Base-by-base conservation (phyloP, 2,113 vertebrate species). In the Charina bottae region DNA sequence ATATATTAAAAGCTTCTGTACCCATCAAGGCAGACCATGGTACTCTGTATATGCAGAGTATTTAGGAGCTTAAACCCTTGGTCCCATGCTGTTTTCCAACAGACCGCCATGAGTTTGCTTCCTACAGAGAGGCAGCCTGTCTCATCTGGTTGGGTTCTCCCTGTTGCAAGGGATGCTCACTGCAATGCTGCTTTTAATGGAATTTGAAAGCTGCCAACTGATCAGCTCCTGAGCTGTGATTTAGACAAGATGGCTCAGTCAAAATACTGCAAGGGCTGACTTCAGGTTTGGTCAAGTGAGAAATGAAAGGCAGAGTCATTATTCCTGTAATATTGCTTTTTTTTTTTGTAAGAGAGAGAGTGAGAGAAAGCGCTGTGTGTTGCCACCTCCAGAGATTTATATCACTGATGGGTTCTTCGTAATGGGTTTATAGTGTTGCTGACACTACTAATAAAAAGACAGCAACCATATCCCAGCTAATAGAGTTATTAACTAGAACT, bases 401-500 rank as follows among this genome's bases (percentile, higher is more conserved):
- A 88, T 92, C 53, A 93, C 89, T 90, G 83, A 94, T 91, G 72
- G 90, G 89, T 95, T 92, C 92, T 94, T 93, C 68, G 89, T 78
- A 95, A 95, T 28, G 92, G 59, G 49, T 46, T 93, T 92, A 89
- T 94, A 96, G 83, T 72, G 90, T 86, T 95, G 55, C 84, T 94
- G 85, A 91, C 72, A 21, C 72, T 78, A 59, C 46, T 93, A 92
- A 95, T 96, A 93, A 93, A 95, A 95, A 92, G 89, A 91, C 72
- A 95, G 89, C 90, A 93, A 94, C 87, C 94, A 93, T 96, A 95
- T 92, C 58, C 46, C 49, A 95, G 78, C 33, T 94, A 96, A 96
- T 95, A 94, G 94, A 96, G 91, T 95, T 96, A 97, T 96, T 97
- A 94, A 90, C 24, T 90, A 91, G 60, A 95, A 7, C 7, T 88